phyloP scores from a whole-genome alignment of 1,140 invertebrate species.

The Stratiolaelaps scimitus region DNA sequence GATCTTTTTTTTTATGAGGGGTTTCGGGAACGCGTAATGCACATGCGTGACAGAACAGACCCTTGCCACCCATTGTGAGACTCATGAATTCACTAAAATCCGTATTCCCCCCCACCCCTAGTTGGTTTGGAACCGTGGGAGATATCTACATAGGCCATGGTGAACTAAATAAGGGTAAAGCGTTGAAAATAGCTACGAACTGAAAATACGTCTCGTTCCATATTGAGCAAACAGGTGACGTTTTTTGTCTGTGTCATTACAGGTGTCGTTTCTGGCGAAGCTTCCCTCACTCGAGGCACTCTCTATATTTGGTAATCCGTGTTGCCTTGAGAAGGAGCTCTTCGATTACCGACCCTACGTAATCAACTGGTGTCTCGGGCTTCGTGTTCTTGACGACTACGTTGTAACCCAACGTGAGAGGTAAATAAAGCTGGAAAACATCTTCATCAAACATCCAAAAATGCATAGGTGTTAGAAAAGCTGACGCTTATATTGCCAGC shows the following conservation, averaged over 20 bases:
- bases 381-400: constrained; percentile 74
- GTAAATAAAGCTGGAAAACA: constrained; percentile 44
- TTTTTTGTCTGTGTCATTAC: constrained; percentile 34
- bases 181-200: no score
- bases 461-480: constrained; percentile 16
- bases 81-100: no score
- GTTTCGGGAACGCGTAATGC: no score
- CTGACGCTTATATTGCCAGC: background rate
- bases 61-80: no score
- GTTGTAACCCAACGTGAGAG: constrained; percentile 75
- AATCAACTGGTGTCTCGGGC: constrained; percentile 77
- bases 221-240: no score
- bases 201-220: no score
- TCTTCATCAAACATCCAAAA: constrained; percentile 29
- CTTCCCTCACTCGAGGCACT: constrained; percentile 61
- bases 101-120: no score
- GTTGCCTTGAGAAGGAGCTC: constrained; percentile 44
- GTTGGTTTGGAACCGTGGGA: no score
- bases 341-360: constrained; percentile 84
- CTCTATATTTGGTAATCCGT: constrained; percentile 72
- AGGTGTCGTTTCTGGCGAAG: constrained; percentile 64
- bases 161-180: no score
- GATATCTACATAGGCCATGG: no score
- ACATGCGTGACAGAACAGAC: no score
- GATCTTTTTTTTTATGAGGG: no score